phyloP scores from a whole-genome alignment of 2,888 invertebrate species.

The Hydroisotoma schaefferi region DNA sequence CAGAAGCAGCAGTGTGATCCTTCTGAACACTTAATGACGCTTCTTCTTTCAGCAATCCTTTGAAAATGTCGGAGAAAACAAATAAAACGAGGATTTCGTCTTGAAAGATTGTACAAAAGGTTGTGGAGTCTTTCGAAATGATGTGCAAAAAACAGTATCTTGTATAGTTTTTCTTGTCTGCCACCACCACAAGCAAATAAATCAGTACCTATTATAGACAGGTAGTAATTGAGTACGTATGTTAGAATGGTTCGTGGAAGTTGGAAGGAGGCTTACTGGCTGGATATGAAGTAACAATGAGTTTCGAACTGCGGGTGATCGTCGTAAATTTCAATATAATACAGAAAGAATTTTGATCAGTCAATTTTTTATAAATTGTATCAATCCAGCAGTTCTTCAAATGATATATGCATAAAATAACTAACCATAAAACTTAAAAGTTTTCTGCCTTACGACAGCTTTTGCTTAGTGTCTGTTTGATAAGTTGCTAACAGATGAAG shows the following conservation, averaged over 20 bases:
- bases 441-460: too few species aligned
- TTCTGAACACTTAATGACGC: constrained; percentile 12
- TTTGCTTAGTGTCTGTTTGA: too few species aligned
- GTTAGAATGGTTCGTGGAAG: too few species aligned
- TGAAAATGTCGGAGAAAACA: constrained; percentile 6
- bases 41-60: background rate
- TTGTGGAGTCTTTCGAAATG: background rate
- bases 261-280: background rate
- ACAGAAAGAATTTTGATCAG: too few species aligned
- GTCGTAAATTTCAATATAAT: constrained; percentile 3
- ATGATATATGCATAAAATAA: too few species aligned
- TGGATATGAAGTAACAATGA: background rate
- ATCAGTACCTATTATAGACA: too few species aligned
- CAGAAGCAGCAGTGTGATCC: constrained; percentile 5
- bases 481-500: too few species aligned
- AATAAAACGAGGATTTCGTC: constrained; percentile 6
- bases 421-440: too few species aligned
- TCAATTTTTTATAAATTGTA: too few species aligned
- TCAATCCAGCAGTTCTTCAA: too few species aligned
- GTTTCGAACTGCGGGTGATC: background rate
- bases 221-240: too few species aligned
- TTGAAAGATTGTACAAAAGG: constrained; percentile 2
- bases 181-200: background rate
- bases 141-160: background rate
- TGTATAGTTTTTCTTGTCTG: background rate